Evolutionary conservation across 2,888 invertebrate genomes (phyloP), one percentile per base, ranked within the genome.

Genomic region (Synergus gifuensis): DNA sequence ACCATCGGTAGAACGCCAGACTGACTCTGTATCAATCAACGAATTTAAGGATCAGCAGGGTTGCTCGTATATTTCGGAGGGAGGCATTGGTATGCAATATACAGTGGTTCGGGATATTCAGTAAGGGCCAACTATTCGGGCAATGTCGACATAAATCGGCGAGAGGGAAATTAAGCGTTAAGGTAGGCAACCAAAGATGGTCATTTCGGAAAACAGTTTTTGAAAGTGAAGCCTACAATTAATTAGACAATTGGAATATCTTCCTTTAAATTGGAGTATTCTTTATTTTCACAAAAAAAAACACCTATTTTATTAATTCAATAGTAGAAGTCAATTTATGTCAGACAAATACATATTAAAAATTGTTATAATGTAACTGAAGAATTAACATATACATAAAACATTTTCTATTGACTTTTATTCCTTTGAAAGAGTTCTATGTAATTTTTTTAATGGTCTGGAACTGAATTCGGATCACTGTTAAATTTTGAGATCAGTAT

Each of bases 1-100:
- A 62, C 44, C 62, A 60, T 73, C 62, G 69, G 14, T 76, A 42
- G 76, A 36, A 63, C 36, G 40, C 63, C 36, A 63, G 36, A 63
- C 63, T 63, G 63, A 14, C 14, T 63, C 40, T 63, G 16, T 3
- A 76, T 76, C 76, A 78, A 80, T 80, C 80, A 64, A 78, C 78
- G 40, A 62, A 78, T 80, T 80, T 78, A 78, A 49, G 78, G 80
- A 80, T 80, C 66, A n/a, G 28, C 78, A 62, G 76, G 76, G 60
- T 60, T 44, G 18, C 36, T 12, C 11, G 73, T 58, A 36, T 36
- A 18, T 42, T 58, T 76, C 36, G 44, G 60, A 44, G 16, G 76
- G 62, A 62, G 79, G 79, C 84, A 86, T 87, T 77, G 86, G 85
- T 86, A 86, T 87, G 87, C 86, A 87, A 86, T 87, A 87, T 85